Evolutionary conservation across 2,888 invertebrate species (phyloP).

Genomic region (Leptinotarsa tumamoca): DNA sequence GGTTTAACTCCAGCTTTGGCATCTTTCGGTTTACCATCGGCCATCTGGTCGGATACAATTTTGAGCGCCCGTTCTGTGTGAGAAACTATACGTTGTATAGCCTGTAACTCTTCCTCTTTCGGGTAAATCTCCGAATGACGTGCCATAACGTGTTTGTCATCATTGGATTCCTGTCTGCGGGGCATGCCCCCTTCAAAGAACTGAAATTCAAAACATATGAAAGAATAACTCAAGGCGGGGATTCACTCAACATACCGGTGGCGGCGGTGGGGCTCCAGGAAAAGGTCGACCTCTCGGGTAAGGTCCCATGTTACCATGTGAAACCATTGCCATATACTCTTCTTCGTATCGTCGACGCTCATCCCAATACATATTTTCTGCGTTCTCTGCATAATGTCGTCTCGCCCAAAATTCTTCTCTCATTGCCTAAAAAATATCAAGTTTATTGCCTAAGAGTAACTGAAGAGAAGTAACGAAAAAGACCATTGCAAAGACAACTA

Average conservation of each 20-base stretch:
- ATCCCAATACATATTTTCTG: constrained; percentile 89
- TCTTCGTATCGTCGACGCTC: constrained; percentile 82
- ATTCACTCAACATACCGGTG: constrained; percentile 55
- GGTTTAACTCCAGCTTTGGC: constrained; percentile 37
- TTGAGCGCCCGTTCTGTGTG: constrained; percentile 95
- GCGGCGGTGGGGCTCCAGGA: constrained; percentile 65
- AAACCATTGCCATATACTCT: constrained; percentile 80
- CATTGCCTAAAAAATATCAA: constrained; percentile 65
- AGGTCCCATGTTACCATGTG: constrained; percentile 74
- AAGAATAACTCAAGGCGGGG: constrained; percentile 51
- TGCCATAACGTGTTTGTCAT: constrained; percentile 94
- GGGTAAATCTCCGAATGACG: constrained; percentile 96
- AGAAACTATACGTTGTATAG: constrained; percentile 91
- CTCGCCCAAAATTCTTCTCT: constrained; percentile 77
- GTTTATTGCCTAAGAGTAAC: too few species aligned
- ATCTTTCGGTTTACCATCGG: constrained; percentile 69
- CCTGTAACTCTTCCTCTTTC: constrained; percentile 86
- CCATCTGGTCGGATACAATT: constrained; percentile 90
- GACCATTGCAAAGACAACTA: too few species aligned
- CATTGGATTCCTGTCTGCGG: constrained; percentile 90
- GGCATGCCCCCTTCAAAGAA: constrained; percentile 68
- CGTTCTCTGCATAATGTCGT: constrained; percentile 77
- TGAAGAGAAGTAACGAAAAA: too few species aligned
- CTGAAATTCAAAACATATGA: constrained; percentile 63
- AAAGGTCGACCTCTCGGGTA: constrained; percentile 65